Evolutionary conservation across 2,797 vertebrate genomes (phyloP).

Genomic region (Halcyon badia): DNA sequence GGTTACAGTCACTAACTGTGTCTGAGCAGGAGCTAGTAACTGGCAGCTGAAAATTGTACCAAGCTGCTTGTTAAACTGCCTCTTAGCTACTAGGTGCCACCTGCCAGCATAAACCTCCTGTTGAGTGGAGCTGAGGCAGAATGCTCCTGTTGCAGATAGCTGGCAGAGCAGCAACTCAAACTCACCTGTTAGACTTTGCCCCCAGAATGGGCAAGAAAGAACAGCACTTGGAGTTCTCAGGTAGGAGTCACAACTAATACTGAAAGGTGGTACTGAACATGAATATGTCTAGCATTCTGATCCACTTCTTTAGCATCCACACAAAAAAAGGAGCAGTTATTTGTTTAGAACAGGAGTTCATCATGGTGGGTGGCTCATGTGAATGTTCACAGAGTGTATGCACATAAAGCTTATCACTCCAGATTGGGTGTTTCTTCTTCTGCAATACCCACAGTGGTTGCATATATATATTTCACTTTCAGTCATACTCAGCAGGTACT

Average conservation of each 20-base stretch:
- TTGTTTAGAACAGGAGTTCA: not conserved
- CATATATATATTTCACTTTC: not conserved
- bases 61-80: not conserved
- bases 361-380: not conserved
- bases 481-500: not conserved
- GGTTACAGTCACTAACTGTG: not conserved
- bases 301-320: not conserved
- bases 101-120: not conserved
- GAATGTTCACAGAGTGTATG: not conserved
- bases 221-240: not conserved
- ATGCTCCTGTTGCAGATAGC: not conserved
- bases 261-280: not conserved
- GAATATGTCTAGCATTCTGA: not conserved
- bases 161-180: not conserved
- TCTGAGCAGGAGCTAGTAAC: not conserved
- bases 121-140: not conserved
- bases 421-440: slow-evolving; percentile 11
- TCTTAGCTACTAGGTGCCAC: not conserved
- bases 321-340: slow-evolving; percentile 32
- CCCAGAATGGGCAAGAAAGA: not conserved
- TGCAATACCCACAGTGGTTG: not conserved
- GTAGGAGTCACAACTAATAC: not conserved
- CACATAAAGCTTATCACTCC: not conserved
- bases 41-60: not conserved
- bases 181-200: not conserved